A percentile compares a stretch with the other conserved stretches of the same genome.
These are phyloP conservation scores for Thamnaconus septentrionalis DNA, from an alignment of 2,113 vertebrate genomes.

Conservation along the genomic window DNA sequence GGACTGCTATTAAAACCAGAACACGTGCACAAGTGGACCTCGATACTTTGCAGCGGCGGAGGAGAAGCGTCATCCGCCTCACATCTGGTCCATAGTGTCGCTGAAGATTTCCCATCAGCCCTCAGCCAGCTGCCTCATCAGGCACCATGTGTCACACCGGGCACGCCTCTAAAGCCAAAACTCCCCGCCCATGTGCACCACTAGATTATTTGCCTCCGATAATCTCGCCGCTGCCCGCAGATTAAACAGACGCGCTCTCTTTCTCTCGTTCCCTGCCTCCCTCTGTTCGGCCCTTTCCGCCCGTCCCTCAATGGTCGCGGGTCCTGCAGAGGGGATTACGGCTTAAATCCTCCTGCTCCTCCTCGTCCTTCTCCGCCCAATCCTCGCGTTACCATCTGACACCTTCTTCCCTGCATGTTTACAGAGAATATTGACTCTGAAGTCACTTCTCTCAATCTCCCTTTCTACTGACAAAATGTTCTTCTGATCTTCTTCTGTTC, in stretches of 20 bases:
- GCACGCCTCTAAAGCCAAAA: constrained; percentile 20
- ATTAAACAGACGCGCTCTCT: constrained; percentile 59
- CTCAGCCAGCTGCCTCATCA: too few relatives aligned
- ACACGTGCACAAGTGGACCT: too few relatives aligned
- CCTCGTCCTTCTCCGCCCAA: constrained; percentile 7
- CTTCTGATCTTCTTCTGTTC: too few relatives aligned
- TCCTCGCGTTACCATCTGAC: constrained; percentile 38
- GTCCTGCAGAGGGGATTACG: constrained; percentile 53
- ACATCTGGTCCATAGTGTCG: too few relatives aligned
- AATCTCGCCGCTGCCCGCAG: constrained; percentile 65
- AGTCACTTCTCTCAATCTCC: neutral
- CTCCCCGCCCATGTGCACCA: constrained; percentile 15
- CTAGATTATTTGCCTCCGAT: constrained; percentile 69
- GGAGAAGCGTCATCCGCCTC: too few relatives aligned
- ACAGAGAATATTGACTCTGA: neutral
- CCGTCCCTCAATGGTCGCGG: constrained; percentile 5
- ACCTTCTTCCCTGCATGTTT: constrained; percentile 28
- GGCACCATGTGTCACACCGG: neutral
- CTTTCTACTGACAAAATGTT: neutral
- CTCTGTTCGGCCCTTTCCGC: constrained; percentile 22
- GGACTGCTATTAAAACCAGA: too few relatives aligned
- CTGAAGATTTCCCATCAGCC: too few relatives aligned
- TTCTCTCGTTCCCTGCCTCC: neutral
- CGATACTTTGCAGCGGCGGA: too few relatives aligned
- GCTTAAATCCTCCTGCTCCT: constrained; percentile 27